These are phyloP conservation scores for Phodopus roborovskii DNA, from an alignment of 2,113 vertebrate genomes.

Conservation along the genomic window DNA sequence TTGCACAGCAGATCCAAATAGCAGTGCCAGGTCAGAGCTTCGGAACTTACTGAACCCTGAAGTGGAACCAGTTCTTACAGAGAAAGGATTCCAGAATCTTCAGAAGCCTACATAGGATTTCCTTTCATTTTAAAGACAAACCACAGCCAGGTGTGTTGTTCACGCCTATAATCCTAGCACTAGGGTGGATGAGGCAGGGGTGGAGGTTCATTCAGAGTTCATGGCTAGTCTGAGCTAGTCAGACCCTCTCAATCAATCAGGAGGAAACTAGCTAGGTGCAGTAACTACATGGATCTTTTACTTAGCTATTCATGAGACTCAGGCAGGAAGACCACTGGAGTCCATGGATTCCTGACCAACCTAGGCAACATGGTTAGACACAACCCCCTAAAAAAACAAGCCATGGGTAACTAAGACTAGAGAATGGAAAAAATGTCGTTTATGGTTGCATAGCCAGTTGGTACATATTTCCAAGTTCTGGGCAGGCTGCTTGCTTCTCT, in stretches of 20 bases:
- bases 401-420: neutral
- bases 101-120: neutral
- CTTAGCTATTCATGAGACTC: neutral
- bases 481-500: neutral
- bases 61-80: neutral
- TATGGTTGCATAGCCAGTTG: neutral
- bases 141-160: neutral
- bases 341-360: neutral
- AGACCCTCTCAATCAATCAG: neutral
- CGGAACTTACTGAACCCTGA: neutral
- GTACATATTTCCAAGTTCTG: neutral
- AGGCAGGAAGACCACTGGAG: neutral
- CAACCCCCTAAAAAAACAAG: neutral
- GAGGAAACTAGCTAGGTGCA: neutral
- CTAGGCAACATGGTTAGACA: neutral
- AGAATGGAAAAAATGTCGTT: slow-evolving; percentile 9
- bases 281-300: neutral
- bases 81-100: neutral
- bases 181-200: neutral
- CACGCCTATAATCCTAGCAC: neutral
- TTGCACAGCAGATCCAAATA: neutral
- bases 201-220: neutral
- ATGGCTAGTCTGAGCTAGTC: neutral
- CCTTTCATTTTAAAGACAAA: slow-evolving; percentile 4
- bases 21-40: neutral